Base-by-base conservation (phyloP, 2,797 vertebrate genomes). In the Meriones psammophilus region DNA sequence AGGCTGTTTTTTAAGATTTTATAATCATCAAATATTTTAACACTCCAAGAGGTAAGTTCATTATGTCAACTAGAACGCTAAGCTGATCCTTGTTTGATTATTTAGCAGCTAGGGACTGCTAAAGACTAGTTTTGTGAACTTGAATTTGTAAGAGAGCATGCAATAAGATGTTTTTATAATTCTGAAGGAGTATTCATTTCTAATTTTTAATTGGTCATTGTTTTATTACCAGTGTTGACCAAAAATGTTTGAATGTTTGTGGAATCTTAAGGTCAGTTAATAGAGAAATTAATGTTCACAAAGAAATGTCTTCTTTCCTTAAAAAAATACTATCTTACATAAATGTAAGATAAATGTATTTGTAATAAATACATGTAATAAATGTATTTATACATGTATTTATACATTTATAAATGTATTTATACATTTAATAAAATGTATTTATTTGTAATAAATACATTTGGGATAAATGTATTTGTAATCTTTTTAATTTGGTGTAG, bases 21-120 rank as follows among this genome's bases (percentile, higher is more conserved):
- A 30, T 94, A 76, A 71, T 90, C 86, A 36, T 94, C 24, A 97
- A 66, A 71, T 94, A 77, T 88, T 92, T 60, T 92, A 92, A 95
- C 8, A 81, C 17, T 76, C 36, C 46, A 92, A n/a, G 60, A 94
- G 62, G n/a, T 96, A 91, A 94, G 84, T 92, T 89, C 78, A 69
- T 91, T 78, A 62, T 81, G 58, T 39, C 60, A 74, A 0, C 81
- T 81, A 56, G 86, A 93, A 78, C 46, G 74, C 83, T 24, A 92
- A 56, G 17, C 36, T 76, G 17, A 73, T 89, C 8, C 33, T 92
- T 86, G 46, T 85, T 92, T 95, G 69, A 64, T 84, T 69, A 66
- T 56, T 79, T 95, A 62, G 58, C 76, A 93, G 28, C 91, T 50
- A 77, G 12, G 36, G 68, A 33, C 77, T 92, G 54, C 74, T 91